Evolutionary conservation across 2,113 vertebrate genomes (phyloP), one percentile per base, ranked within the genome.

Genomic region (Caracal caracal): DNA sequence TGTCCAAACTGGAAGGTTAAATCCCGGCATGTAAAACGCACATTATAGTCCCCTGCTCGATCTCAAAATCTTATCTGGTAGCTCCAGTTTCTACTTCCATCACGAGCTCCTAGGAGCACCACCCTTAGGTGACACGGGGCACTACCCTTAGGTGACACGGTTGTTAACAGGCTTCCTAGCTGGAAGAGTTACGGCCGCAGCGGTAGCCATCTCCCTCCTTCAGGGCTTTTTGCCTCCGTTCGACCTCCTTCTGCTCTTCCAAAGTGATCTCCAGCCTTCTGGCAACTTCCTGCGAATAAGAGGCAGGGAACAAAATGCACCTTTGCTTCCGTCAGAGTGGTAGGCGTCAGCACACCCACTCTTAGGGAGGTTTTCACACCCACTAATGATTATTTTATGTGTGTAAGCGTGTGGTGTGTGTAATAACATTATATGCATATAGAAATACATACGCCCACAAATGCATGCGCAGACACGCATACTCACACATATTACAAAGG

Each of bases 1-100:
- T 65, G 3, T 96, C 56, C 75, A 13, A 83, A 83, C 24, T 73
- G 88, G 17, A 93, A 76, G 76, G 15, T 83, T 61, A 85, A 88
- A 79, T 68, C 12, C 6, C 43, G 19, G 3, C 37, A 33, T 86
- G 9, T 90, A 95, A 43, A 81, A 61, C 40, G 10, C 66, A 86
- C 43, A 43, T 93, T 76, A 20, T 49, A 82, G 78, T 76, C 22
- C 30, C 47, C 40, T 53, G 35, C 26, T 90, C 66, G 84, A 66
- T 81, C 53, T 68, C 35, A 17, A 61, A 81, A 15, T 82, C 30
- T 35, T 78, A 68, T 20, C 17, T 63, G 11, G 7, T 49, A 26
- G 40, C 10, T 71, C 47, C 20, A 28, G 1, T 68, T 33, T 76
- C n/a, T 33, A 10, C 15, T 2, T 85, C 4, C 26, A 0, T 3